These are phyloP conservation scores for Epinephelus moara DNA, from an alignment of 2,113 vertebrate species.

Conservation along the genomic window DNA sequence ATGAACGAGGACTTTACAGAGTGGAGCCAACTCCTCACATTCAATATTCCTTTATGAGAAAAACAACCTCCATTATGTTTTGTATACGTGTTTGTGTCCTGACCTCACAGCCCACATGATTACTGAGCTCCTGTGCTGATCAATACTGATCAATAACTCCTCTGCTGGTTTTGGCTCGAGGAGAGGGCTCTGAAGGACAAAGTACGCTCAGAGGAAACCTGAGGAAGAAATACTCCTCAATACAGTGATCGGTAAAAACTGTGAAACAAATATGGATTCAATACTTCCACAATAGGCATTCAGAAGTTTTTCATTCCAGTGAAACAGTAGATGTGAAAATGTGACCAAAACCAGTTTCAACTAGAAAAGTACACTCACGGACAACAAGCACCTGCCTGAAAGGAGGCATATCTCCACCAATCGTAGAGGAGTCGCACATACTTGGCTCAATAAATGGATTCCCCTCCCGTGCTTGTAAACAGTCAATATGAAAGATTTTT, in stretches of 20 bases:
- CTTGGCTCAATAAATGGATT: no score
- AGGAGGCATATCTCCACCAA: no score
- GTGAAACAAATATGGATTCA: background rate
- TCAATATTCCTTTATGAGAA: background rate
- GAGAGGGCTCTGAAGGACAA: constrained; percentile 37
- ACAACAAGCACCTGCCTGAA: no score
- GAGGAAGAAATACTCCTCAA: background rate
- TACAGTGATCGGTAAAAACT: background rate
- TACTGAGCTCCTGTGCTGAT: constrained; percentile 8
- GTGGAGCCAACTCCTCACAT: no score
- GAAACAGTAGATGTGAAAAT: background rate
- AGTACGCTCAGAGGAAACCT: background rate
- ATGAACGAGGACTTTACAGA: background rate
- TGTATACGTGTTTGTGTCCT: background rate
- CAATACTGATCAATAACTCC: constrained; percentile 53
- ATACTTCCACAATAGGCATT: background rate
- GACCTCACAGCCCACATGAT: constrained; percentile 32
- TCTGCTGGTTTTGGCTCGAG: constrained; percentile 15
- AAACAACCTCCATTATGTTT: background rate
- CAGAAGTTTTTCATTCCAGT: background rate
- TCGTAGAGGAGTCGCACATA: no score
- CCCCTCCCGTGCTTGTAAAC: no score
- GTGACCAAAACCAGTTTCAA: background rate
- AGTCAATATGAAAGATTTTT: no score
- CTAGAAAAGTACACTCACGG: no score